Evolutionary conservation across 2,113 vertebrate species (phyloP).

Genomic region (Chroicocephalus ridibundus): DNA sequence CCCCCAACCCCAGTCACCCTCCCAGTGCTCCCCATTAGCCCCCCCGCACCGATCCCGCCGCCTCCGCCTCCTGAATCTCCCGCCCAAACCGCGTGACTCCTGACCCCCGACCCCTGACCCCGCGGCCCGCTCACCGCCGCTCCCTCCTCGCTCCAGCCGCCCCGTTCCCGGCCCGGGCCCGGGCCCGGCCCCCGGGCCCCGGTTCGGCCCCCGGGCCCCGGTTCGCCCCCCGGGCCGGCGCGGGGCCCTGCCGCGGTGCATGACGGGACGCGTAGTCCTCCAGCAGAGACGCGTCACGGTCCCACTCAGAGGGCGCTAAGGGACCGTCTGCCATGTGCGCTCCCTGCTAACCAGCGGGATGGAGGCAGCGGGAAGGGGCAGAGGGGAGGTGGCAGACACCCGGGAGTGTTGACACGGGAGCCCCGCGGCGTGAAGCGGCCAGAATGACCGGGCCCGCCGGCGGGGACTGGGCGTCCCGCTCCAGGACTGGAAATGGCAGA

Average conservation of each 20-base stretch:
- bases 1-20: too few species aligned
- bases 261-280: not conserved
- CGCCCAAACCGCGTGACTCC: not conserved
- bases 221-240: not conserved
- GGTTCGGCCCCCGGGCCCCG: too few species aligned
- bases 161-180: not conserved
- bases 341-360: too few species aligned
- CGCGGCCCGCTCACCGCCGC: not conserved
- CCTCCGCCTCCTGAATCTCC: not conserved
- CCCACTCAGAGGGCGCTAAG: not conserved
- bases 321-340: not conserved
- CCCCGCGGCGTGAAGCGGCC: not conserved
- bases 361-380: not conserved
- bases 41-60: not conserved
- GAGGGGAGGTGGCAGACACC: not conserved
- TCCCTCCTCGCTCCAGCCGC: not conserved
- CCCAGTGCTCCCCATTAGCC: too few species aligned
- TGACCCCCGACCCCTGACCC: not conserved
- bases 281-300: not conserved
- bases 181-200: too few species aligned
- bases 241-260: not conserved
- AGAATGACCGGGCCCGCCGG: not conserved
- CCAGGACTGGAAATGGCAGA: fast-evolving
- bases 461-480: fast-evolving
- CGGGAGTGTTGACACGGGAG: fast-evolving